phyloP scores from a whole-genome alignment of 2,797 vertebrate genomes.

The Nasua narica region DNA sequence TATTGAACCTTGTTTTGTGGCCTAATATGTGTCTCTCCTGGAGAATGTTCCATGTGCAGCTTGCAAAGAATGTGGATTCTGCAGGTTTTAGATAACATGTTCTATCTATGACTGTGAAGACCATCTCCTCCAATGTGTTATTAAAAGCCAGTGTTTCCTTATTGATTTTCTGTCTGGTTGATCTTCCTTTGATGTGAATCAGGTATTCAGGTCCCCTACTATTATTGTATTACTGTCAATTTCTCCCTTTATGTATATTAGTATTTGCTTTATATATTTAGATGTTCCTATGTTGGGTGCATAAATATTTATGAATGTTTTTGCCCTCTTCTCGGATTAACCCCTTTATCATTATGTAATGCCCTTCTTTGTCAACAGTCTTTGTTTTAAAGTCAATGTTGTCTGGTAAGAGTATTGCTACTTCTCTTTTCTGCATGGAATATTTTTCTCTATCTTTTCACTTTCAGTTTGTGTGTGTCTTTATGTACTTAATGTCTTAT shows the following conservation, averaged over 20 bases:
- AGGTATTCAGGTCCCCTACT: neutral
- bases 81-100: neutral
- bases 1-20: neutral
- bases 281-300: neutral
- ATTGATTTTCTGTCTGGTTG: neutral
- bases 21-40: neutral
- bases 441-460: neutral
- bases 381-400: neutral
- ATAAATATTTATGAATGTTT: neutral
- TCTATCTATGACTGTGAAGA: neutral
- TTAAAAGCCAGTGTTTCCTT: neutral
- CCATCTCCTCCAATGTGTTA: neutral
- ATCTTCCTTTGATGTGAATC: neutral
- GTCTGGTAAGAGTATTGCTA: neutral
- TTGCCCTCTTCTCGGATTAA: neutral
- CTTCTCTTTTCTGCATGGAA: neutral
- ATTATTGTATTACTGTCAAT: neutral
- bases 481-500: neutral
- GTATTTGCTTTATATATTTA: neutral
- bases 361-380: neutral
- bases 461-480: neutral
- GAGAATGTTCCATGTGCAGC: neutral
- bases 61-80: neutral
- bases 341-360: neutral
- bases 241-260: neutral